These are phyloP conservation scores for Hassar affinis DNA, from an alignment of 2,113 vertebrate species.

Conservation along the genomic window DNA sequence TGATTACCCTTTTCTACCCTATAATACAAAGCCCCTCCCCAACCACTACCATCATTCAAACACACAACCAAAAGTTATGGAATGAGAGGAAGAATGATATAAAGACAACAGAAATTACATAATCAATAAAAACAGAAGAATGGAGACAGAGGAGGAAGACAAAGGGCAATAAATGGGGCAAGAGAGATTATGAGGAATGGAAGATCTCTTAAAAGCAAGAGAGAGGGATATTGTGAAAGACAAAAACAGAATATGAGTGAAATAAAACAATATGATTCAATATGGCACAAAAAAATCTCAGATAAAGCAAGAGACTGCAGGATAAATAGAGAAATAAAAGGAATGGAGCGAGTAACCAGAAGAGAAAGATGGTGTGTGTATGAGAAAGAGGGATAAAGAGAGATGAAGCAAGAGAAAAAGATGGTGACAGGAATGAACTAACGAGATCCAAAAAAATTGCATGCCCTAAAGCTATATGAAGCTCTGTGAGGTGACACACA, in stretches of 20 bases:
- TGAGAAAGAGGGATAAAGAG: neutral
- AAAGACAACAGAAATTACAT: neutral
- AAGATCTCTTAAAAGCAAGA: neutral
- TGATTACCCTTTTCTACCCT: slow-evolving; percentile 39
- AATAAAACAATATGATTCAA: no score
- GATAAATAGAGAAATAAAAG: slow-evolving; percentile 53
- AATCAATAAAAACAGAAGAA: slow-evolving; percentile 19
- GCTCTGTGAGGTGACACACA: slow-evolving; percentile 70
- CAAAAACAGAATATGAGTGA: neutral
- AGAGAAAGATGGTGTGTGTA: neutral
- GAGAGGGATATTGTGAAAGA: neutral
- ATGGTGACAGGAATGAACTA: slow-evolving; percentile 77
- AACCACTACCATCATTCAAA: slow-evolving; percentile 36
- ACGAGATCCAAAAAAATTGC: slow-evolving; percentile 74
- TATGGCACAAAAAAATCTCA: slow-evolving; percentile 12
- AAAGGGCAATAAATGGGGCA: neutral
- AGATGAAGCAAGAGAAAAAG: slow-evolving; percentile 53
- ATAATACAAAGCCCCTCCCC: slow-evolving; percentile 58
- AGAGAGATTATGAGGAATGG: neutral
- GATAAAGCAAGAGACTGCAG: slow-evolving; percentile 49
- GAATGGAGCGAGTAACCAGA: slow-evolving; percentile 10
- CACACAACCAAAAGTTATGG: neutral
- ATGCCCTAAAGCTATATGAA: slow-evolving; percentile 75
- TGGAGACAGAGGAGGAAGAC: slow-evolving; percentile 38
- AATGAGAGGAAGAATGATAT: neutral